phyloP scores from a whole-genome alignment of 1,140 invertebrate genomes.

The Cyclina sinensis region DNA sequence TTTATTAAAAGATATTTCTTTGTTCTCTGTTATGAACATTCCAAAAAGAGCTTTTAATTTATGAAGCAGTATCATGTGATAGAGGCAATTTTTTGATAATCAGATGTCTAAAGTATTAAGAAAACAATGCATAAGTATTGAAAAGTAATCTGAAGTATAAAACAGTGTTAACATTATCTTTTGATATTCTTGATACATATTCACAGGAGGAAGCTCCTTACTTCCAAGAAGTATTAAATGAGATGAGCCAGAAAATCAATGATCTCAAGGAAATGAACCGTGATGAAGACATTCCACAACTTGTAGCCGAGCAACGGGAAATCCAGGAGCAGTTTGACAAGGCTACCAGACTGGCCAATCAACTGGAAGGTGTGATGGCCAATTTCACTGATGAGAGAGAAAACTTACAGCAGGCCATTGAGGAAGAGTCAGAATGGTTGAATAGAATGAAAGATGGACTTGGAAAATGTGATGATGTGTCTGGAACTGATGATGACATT shows the following conservation, averaged over 20 bases:
- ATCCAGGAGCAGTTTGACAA: slow-evolving; percentile 93
- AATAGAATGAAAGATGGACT: slow-evolving; percentile 90
- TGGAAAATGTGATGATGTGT: slow-evolving; percentile 96
- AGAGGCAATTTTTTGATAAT: too few relatives aligned
- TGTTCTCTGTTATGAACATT: too few relatives aligned
- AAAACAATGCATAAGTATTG: too few relatives aligned
- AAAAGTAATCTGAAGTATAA: too few relatives aligned
- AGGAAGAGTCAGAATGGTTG: slow-evolving; percentile 83
- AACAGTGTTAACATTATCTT: too few relatives aligned
- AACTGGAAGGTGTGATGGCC: slow-evolving; percentile 92
- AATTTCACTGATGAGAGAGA: slow-evolving; percentile 81
- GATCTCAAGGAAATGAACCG: slow-evolving; percentile 94
- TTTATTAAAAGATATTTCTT: too few relatives aligned
- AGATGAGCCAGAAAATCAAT: slow-evolving; percentile 92
- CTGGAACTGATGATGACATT: slow-evolving; percentile 94
- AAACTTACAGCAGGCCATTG: slow-evolving; percentile 79
- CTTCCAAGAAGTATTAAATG: slow-evolving; percentile 92
- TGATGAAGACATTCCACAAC: slow-evolving; percentile 90
- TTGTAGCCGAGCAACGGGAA: slow-evolving; percentile 90
- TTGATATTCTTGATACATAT: too few relatives aligned
- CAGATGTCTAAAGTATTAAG: too few relatives aligned
- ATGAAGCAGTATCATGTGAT: too few relatives aligned
- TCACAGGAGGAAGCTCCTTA: slow-evolving; percentile 92
- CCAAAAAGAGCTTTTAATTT: too few relatives aligned
- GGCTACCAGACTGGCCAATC: slow-evolving; percentile 91